phyloP scores from a whole-genome alignment of 2,113 vertebrate genomes.

The Lasiurus cinereus region DNA sequence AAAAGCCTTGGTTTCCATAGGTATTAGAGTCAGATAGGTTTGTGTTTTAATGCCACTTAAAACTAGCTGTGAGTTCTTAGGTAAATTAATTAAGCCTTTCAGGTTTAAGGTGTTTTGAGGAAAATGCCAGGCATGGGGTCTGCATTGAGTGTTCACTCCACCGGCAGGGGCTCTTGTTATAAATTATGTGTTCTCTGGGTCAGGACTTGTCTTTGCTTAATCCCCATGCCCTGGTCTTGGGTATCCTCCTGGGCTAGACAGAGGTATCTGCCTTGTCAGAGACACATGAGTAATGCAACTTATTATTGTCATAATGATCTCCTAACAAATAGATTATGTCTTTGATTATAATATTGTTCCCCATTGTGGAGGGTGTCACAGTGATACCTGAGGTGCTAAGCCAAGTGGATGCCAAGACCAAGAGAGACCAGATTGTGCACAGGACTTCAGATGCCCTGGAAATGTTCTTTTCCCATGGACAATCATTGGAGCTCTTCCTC shows the following conservation, averaged over 20 bases:
- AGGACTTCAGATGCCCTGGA: not conserved
- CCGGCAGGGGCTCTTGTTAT: not conserved
- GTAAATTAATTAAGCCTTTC: conserved; percentile 30
- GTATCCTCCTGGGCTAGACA: not conserved
- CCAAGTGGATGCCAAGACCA: not conserved
- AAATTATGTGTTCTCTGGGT: not conserved
- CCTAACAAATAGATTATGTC: not conserved
- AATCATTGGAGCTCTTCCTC: not conserved
- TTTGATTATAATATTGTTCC: not conserved
- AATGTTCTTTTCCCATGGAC: not conserved
- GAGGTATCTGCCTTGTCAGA: not conserved
- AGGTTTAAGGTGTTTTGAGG: not conserved
- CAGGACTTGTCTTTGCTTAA: not conserved
- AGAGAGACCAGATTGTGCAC: not conserved
- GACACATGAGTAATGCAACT: not conserved
- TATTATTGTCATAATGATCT: not conserved
- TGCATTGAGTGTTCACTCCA: not conserved
- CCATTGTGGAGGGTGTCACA: not conserved
- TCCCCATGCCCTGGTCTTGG: not conserved
- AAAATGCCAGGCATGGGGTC: not conserved
- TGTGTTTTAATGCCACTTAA: conserved; percentile 39
- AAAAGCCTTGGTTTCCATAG: not conserved
- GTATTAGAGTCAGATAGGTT: not conserved
- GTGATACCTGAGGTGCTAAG: not conserved
- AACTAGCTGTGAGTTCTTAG: conserved; percentile 21